A percentile compares a stretch with the other conserved stretches of the same genome.
phyloP scores from a whole-genome alignment of 2,797 vertebrate genomes.

The Heterohyrax brucei region DNA sequence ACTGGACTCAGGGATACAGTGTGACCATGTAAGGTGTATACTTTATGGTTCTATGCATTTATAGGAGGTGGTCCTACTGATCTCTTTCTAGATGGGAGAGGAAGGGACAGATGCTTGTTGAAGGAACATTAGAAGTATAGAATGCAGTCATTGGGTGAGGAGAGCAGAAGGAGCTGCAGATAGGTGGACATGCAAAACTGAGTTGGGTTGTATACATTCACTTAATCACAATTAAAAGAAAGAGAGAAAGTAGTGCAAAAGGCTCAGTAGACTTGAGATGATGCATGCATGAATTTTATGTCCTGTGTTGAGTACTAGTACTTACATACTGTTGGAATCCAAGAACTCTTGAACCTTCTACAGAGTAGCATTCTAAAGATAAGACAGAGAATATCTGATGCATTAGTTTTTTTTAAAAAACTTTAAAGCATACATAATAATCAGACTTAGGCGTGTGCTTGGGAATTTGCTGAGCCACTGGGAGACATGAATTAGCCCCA shows the following conservation, averaged over 20 bases:
- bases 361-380: constrained; percentile 29
- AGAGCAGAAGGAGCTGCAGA: no score
- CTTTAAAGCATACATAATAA: constrained; percentile 28
- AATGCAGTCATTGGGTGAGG: no score
- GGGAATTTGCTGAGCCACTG: background rate
- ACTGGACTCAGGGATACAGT: no score
- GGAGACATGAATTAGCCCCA: background rate
- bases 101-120: no score
- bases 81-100: no score
- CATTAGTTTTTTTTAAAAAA: background rate
- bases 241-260: constrained; percentile 2
- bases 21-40: no score
- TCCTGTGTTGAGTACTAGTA: background rate
- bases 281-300: background rate
- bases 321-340: background rate
- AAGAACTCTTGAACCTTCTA: constrained; percentile 4
- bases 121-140: no score
- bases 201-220: no score
- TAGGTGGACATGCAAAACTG: no score
- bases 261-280: background rate
- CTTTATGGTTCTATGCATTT: no score
- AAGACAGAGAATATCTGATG: background rate
- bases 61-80: no score
- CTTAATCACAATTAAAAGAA: background rate
- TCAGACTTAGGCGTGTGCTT: constrained; percentile 4